Evolutionary conservation across 2,113 vertebrate species (phyloP), one percentile per base, ranked within the genome.

Genomic region (Ceuthmochares aereus): DNA sequence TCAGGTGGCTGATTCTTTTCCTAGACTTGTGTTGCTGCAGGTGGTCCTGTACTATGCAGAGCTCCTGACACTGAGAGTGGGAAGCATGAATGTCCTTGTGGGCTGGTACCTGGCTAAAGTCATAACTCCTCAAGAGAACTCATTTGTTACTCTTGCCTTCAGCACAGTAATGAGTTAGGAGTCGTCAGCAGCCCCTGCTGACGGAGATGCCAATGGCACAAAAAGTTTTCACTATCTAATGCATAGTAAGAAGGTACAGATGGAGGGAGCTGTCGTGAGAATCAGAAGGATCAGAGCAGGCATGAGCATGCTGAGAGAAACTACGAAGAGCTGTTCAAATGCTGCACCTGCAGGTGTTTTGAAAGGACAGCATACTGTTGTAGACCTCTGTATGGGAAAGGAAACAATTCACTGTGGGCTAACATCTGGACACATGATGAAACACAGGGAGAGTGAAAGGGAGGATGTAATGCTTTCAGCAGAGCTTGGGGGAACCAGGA

Each of bases 311-410:
- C 47, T 20, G 55, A 66, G 30, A 37, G 45, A 78, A 59, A 26
- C 23, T 54, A 22, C 2, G 8, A 70, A 60, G 36, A 15, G 45
- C 45, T 69, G 18, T 52, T 89, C 20, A 58, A 79, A 18, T 21
- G 20, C 16, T 0, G 0, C 11, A 27, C 6, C 20, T 25, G 13
- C 18, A 49, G 37, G 6, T 12, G 25, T 45, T 74, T 58, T 51
- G 30, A 69, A 77, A 69, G 25, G 26, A 17, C 27, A 74, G 5
- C 1, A 0, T 12, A 3, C 14, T 43, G 29, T 10, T 8, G 1
- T 10, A 67, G 36, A 84, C 9, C 13, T 66, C 49, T 62, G 22
- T 45, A 63, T 51, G 52, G 60, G 56, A 67, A 59, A 62, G 15
- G 19, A 62, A 89, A 55, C 9, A 32, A 42, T 10, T 25, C 84